Conservation (phyloP, 2,113 vertebrate species). For the Bubo bubo region DNA sequence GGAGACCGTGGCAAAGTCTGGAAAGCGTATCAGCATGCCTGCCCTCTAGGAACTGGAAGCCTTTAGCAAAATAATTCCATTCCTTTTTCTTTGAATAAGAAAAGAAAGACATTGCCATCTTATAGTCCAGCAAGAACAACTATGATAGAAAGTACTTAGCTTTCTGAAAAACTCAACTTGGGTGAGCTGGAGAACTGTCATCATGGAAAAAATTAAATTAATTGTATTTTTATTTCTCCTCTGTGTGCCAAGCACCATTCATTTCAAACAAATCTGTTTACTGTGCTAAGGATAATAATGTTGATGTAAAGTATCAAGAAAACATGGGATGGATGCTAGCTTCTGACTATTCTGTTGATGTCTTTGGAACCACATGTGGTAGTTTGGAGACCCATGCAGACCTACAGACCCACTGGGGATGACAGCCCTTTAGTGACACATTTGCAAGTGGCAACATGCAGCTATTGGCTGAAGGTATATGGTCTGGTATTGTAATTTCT, state of each 20-base stretch:
- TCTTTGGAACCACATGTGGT: not conserved
- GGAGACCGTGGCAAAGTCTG: not conserved
- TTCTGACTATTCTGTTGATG: not conserved
- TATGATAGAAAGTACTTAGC: not conserved
- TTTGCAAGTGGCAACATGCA: not conserved
- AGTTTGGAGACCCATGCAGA: not conserved
- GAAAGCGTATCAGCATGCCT: not conserved
- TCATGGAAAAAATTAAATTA: slow-evolving; percentile 35
- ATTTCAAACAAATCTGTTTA: not conserved
- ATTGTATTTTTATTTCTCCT: slow-evolving; percentile 8
- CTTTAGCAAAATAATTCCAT: not conserved
- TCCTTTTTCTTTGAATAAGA: not conserved
- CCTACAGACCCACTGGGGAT: not conserved
- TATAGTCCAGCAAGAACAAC: not conserved
- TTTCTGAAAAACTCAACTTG: slow-evolving; percentile 9
- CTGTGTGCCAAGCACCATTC: not conserved
- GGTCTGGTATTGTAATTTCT: not conserved
- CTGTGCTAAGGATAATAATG: not conserved
- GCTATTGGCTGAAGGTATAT: not conserved
- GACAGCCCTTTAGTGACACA: not conserved
- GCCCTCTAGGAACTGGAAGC: not conserved
- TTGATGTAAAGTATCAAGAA: not conserved
- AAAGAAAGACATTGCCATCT: not conserved
- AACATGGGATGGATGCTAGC: not conserved
- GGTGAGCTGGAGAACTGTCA: slow-evolving; percentile 15